Percentiles rank a stretch among this genome's conserved stretches.
These are phyloP conservation scores for Xanthia icteritia DNA, from an alignment of 2,888 invertebrate genomes.

Conservation along the genomic window DNA sequence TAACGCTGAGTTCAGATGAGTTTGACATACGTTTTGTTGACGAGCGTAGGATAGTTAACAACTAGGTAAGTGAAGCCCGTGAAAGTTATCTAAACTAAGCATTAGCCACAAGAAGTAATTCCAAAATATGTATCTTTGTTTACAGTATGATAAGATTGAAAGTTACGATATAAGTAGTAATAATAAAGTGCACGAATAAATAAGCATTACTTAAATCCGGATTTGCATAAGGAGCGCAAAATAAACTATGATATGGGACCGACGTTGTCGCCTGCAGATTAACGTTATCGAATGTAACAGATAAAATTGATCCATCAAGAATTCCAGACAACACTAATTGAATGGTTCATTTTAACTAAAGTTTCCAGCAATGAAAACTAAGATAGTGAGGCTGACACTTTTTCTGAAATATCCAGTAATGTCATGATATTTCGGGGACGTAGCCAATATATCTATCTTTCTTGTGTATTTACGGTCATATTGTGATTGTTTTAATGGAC, in stretches of 20 bases:
- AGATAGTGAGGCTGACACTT: neutral
- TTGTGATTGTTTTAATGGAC: neutral
- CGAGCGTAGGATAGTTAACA: neutral
- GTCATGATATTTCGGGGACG: neutral
- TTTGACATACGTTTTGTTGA: neutral
- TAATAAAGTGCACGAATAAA: constrained; percentile 37
- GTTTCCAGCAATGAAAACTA: constrained; percentile 13
- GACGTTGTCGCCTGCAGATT: constrained; percentile 47
- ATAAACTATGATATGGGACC: constrained; percentile 39
- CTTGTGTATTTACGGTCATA: neutral
- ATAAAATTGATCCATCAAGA: constrained; percentile 52
- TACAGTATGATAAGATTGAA: constrained; percentile 26
- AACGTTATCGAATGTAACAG: constrained; percentile 35
- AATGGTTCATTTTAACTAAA: constrained; percentile 21
- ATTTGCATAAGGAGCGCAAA: constrained; percentile 41
- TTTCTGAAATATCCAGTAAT: neutral
- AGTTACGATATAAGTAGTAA: constrained; percentile 3
- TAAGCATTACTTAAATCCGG: constrained; percentile 29
- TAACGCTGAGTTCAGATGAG: neutral
- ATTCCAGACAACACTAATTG: constrained; percentile 36
- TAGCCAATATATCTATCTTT: neutral
- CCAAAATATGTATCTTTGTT: constrained; percentile 7
- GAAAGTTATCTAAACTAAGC: neutral
- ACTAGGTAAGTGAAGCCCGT: neutral
- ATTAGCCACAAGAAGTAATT: neutral